These are phyloP conservation scores for Epinephelus lanceolatus DNA, from an alignment of 2,113 vertebrate species.

Conservation along the genomic window DNA sequence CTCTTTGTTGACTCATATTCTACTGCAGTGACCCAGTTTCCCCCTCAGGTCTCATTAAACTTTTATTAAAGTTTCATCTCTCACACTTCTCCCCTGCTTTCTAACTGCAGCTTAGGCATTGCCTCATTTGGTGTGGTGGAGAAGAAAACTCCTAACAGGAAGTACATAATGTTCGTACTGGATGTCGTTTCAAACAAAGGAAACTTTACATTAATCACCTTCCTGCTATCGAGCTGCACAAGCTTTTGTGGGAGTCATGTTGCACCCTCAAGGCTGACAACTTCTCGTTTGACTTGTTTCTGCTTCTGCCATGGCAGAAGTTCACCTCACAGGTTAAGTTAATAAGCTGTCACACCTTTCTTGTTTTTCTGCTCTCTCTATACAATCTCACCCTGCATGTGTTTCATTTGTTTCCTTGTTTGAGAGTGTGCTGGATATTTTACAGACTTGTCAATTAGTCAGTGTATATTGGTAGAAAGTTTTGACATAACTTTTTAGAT, in stretches of 20 bases:
- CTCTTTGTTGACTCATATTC: slow-evolving; percentile 3
- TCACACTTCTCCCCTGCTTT: neutral
- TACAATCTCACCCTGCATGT: neutral
- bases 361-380: neutral
- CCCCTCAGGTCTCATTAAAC: slow-evolving; percentile 36
- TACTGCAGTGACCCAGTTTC: slow-evolving; percentile 42
- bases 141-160: slow-evolving; percentile 26
- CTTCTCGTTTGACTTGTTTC: slow-evolving; percentile 17
- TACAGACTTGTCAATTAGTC: neutral
- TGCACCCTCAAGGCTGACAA: neutral
- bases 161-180: neutral
- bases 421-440: neutral
- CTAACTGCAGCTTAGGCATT: neutral
- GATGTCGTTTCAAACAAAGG: neutral
- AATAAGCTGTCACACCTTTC: neutral
- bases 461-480: neutral
- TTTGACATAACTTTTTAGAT: too few relatives aligned
- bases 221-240: neutral
- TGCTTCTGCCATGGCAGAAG: neutral
- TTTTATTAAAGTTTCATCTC: slow-evolving; percentile 17
- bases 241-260: neutral
- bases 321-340: neutral
- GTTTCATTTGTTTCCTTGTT: neutral
- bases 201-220: neutral
- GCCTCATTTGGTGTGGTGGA: neutral